Conservation (phyloP, 2,113 vertebrate species). For the Xiphophorus hellerii region DNA sequence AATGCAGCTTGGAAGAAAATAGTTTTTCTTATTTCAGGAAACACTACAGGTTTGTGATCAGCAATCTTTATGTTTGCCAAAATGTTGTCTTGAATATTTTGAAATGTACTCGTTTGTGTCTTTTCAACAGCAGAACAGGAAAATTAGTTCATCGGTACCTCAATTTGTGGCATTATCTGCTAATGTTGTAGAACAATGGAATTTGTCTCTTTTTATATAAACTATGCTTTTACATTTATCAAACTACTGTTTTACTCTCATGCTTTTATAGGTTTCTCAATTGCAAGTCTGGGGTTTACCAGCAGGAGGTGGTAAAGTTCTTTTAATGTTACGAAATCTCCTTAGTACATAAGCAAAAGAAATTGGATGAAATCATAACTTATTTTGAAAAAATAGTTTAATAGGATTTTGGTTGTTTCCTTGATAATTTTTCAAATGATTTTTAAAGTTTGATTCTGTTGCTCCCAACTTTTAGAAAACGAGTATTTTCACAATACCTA, state of each 20-base stretch:
- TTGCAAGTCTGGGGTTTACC: conserved; percentile 33
- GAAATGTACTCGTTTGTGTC: conserved; percentile 43
- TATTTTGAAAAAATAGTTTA: not conserved
- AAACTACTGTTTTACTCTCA: not conserved
- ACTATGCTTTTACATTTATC: conserved; percentile 33
- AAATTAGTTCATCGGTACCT: conserved; percentile 57
- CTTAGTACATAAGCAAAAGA: not conserved
- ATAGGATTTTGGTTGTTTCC: not conserved
- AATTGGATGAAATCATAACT: not conserved
- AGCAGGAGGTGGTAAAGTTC: conserved; percentile 38
- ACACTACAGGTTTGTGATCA: conserved; percentile 47
- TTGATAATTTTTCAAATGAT: not conserved
- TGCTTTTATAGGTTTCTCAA: not conserved
- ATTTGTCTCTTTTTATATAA: conserved; percentile 48
- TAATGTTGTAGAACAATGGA: conserved; percentile 50
- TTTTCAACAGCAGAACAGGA: conserved; percentile 34
- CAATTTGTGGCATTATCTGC: conserved; percentile 59
- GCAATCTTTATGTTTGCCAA: conserved; percentile 40
- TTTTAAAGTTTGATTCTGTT: not conserved
- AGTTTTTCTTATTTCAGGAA: conserved; percentile 16
- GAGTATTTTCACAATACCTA: not conserved
- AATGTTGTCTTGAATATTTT: conserved; percentile 47
- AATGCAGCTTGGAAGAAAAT: conserved; percentile 17
- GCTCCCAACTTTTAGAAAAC: not conserved
- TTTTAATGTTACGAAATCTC: not conserved